A percentile compares a stretch with the other conserved stretches of the same genome.
Evolutionary conservation across 2,797 vertebrate species (phyloP).

Genomic region (Malurus leucopterus): DNA sequence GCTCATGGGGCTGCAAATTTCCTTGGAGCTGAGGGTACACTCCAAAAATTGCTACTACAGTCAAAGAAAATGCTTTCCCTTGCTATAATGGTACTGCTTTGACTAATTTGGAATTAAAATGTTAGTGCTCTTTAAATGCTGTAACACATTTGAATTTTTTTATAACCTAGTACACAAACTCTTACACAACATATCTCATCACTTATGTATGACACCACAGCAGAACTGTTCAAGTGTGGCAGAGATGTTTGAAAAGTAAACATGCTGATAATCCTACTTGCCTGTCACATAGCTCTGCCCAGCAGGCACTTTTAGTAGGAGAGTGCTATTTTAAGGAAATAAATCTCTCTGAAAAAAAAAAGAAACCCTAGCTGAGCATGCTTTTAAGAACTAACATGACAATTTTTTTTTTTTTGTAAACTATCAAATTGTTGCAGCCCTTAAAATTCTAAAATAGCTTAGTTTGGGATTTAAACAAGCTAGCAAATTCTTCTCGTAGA

Average conservation of each 20-base stretch:
- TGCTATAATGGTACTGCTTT: background rate
- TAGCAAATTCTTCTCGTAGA: background rate
- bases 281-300: slow-evolving; percentile 6
- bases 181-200: background rate
- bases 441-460: background rate
- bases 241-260: slow-evolving; percentile 42
- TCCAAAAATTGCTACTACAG: background rate
- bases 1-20: background rate
- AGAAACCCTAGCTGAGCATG: background rate
- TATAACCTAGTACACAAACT: background rate
- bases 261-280: slow-evolving; percentile 19
- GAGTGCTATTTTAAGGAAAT: slow-evolving; percentile 22
- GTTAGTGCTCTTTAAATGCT: background rate
- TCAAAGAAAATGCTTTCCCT: background rate
- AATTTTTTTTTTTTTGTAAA: background rate
- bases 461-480: background rate
- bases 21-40: background rate
- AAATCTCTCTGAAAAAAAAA: slow-evolving; percentile 2
- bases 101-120: background rate
- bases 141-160: background rate
- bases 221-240: background rate
- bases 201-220: background rate
- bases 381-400: background rate
- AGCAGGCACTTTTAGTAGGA: slow-evolving; percentile 6
- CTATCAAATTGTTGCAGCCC: background rate